phyloP scores from a whole-genome alignment of 1,140 invertebrate species.

The Polyergus mexicanus region DNA sequence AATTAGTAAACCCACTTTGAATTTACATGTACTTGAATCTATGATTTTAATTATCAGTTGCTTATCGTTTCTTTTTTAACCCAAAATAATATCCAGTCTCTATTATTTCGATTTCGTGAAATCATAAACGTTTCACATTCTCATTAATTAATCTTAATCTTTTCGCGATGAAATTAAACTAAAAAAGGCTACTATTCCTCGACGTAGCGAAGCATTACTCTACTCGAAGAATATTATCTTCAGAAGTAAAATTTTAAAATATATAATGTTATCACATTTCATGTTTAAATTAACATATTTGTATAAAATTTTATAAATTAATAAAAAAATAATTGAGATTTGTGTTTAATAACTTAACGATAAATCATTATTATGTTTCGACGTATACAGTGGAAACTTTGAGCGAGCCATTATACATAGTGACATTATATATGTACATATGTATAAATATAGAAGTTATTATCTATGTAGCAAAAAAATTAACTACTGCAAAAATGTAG shows the following conservation, averaged over 20 bases:
- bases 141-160: neutral
- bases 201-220: neutral
- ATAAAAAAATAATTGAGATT: neutral
- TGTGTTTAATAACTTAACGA: neutral
- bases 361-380: neutral
- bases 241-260: neutral
- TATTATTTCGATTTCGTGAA: neutral
- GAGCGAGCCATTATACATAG: neutral
- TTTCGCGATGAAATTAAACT: neutral
- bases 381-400: neutral
- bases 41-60: neutral
- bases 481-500: neutral
- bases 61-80: neutral
- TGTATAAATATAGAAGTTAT: neutral
- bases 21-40: slow-evolving; percentile 1
- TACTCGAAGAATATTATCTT: neutral
- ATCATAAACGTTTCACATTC: neutral
- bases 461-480: neutral
- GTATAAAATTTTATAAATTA: neutral
- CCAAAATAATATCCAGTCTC: neutral
- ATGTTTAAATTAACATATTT: neutral
- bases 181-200: neutral
- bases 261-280: neutral
- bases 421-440: neutral
- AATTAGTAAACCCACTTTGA: neutral